Conservation (phyloP, 2,888 invertebrate species). For the Tinea semifulvella region DNA sequence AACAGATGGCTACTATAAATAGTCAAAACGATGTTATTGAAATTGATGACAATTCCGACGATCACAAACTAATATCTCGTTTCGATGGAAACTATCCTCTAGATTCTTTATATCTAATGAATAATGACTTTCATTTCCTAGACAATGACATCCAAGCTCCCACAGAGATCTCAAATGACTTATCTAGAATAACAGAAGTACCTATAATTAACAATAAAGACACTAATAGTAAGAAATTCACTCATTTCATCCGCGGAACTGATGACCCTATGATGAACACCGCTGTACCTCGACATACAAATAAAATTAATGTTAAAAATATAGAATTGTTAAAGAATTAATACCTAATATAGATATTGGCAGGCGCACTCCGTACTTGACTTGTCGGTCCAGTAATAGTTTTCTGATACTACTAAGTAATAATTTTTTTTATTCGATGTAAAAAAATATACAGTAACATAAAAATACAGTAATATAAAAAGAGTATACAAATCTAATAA, state of each 20-base stretch:
- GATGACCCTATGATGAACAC: slow-evolving; percentile 61
- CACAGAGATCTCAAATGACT: slow-evolving; percentile 34
- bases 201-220: slow-evolving; percentile 36
- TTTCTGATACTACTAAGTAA: no score
- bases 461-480: no score
- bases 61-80: slow-evolving; percentile 48
- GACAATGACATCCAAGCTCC: slow-evolving; percentile 42
- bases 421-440: no score
- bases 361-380: no score
- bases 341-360: no score
- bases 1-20: slow-evolving; percentile 30
- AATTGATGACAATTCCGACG: slow-evolving; percentile 59
- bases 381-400: no score
- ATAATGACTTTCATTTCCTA: slow-evolving; percentile 54
- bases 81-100: slow-evolving; percentile 54
- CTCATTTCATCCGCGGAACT: slow-evolving; percentile 45
- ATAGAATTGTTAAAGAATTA: slow-evolving; percentile 60
- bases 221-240: slow-evolving; percentile 26
- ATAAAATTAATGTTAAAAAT: slow-evolving; percentile 60
- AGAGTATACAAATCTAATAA: no score
- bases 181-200: slow-evolving; percentile 47
- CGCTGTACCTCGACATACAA: slow-evolving; percentile 43
- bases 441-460: no score
- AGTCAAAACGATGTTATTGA: slow-evolving; percentile 55
- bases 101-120: slow-evolving; percentile 52